phyloP scores from a whole-genome alignment of 2,113 vertebrate genomes.

The Xenopus borealis region DNA sequence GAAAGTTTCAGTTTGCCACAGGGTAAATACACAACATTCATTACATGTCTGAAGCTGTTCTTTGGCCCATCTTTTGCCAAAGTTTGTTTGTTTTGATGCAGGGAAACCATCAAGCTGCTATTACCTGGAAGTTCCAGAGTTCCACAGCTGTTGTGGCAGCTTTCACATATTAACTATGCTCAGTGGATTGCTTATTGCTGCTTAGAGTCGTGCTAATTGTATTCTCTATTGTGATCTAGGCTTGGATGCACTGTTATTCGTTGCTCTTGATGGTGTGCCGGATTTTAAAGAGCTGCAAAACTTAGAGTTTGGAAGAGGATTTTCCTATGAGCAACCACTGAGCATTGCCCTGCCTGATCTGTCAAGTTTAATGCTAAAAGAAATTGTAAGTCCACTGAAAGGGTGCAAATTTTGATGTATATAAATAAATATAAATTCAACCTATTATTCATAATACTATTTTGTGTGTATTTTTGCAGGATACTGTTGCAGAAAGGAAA shows the following conservation, averaged over 20 bases:
- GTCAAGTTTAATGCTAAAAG: constrained; percentile 64
- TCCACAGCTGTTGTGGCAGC: no score
- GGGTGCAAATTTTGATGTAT: no score
- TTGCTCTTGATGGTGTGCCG: constrained; percentile 70
- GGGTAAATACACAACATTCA: no score
- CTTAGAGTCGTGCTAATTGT: no score
- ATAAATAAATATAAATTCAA: not conserved
- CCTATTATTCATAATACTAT: not conserved
- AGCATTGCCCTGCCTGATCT: constrained; percentile 69
- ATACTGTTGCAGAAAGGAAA: constrained; percentile 67
- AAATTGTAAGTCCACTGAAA: constrained; percentile 71
- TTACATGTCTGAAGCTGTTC: no score
- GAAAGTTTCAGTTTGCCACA: no score
- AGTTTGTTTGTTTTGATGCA: no score
- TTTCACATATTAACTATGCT: no score
- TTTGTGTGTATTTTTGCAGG: constrained; percentile 56
- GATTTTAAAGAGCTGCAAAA: constrained; percentile 69
- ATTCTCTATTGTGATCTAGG: constrained; percentile 59
- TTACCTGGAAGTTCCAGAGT: no score
- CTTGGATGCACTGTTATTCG: constrained; percentile 68
- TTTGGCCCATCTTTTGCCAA: no score
- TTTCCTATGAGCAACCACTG: constrained; percentile 69
- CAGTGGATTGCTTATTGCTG: no score
- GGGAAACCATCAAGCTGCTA: no score
- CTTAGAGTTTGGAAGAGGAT: constrained; percentile 84